A percentile compares a stretch with the other conserved stretches of the same genome.
phyloP scores from a whole-genome alignment of 2,888 invertebrate genomes.

The Clanis bilineata region DNA sequence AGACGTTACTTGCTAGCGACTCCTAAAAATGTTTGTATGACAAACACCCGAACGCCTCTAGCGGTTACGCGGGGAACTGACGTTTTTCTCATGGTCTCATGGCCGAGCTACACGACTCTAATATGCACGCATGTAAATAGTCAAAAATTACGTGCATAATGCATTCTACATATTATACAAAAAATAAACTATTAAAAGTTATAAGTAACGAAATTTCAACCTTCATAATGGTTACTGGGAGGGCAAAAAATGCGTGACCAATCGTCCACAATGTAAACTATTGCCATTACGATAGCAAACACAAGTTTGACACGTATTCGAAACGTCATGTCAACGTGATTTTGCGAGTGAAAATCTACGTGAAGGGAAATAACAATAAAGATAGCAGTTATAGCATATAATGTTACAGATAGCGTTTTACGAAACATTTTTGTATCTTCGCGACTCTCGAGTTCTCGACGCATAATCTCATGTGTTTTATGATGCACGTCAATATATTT shows the following conservation, averaged over 20 bases:
- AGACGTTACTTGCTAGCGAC: too few species aligned
- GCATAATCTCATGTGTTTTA: not conserved
- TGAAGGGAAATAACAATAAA: not conserved
- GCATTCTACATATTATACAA: not conserved
- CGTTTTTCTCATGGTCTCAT: too few species aligned
- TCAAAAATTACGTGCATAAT: not conserved
- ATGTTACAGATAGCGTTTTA: not conserved
- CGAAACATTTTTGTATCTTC: too few species aligned
- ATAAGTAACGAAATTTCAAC: slow-evolving; percentile 3
- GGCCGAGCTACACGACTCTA: too few species aligned
- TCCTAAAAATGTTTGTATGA: too few species aligned
- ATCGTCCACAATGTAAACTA: slow-evolving; percentile 21
- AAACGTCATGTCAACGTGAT: not conserved
- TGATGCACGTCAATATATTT: not conserved
- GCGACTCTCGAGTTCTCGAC: not conserved
- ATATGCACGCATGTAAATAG: not conserved
- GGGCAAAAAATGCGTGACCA: slow-evolving; percentile 23
- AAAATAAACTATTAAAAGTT: not conserved
- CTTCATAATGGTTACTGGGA: slow-evolving; percentile 16
- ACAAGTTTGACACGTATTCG: not conserved
- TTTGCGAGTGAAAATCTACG: not conserved
- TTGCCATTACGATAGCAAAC: not conserved
- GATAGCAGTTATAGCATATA: too few species aligned
- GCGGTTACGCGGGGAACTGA: too few species aligned
- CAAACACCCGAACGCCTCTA: too few species aligned